Conservation (phyloP, 2,113 vertebrate genomes). For the Prionailurus viverrinus region DNA sequence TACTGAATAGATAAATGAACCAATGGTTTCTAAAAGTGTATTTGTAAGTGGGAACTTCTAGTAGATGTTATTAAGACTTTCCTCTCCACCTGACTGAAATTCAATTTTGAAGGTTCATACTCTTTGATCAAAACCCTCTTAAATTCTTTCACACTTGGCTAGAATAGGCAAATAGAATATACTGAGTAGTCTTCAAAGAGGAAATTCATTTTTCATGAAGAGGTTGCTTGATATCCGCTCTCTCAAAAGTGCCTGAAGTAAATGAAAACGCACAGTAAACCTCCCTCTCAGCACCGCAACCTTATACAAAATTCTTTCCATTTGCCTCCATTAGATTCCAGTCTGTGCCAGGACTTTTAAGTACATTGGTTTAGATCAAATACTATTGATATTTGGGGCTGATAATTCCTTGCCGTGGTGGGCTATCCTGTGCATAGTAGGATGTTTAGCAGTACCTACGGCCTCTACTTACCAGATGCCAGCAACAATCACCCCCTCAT, state of each 20-base stretch:
- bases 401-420: background rate
- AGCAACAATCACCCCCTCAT: background rate
- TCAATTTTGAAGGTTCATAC: conserved; percentile 68
- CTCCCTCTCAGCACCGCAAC: background rate
- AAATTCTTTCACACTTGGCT: conserved; percentile 55
- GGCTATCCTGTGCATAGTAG: no score
- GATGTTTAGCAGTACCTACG: background rate
- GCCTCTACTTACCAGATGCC: background rate
- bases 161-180: conserved; percentile 60
- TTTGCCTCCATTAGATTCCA: background rate
- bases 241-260: conserved; percentile 55
- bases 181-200: conserved; percentile 62
- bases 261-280: background rate
- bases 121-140: conserved; percentile 65
- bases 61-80: conserved; percentile 54
- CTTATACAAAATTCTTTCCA: background rate
- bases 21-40: conserved; percentile 47
- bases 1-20: conserved; percentile 23
- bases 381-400: background rate
- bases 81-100: conserved; percentile 67
- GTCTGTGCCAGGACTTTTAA: background rate
- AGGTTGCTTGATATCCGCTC: conserved; percentile 9
- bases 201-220: conserved; percentile 73
- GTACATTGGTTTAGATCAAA: background rate
- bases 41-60: conserved; percentile 27